These are phyloP conservation scores for Orchesellides sinensis DNA, from an alignment of 2,888 invertebrate species.

Conservation along the genomic window DNA sequence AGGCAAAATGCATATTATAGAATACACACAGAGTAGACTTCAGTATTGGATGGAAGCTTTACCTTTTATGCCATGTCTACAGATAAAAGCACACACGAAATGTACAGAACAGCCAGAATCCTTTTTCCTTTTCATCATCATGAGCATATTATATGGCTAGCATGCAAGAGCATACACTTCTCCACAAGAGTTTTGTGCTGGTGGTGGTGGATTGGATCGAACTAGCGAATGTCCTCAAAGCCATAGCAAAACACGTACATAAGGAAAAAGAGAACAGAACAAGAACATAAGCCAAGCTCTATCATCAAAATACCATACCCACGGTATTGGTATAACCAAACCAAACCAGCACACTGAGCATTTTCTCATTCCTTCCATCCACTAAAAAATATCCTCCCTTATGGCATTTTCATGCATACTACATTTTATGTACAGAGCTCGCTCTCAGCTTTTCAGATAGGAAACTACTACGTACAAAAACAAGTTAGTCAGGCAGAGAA, in stretches of 20 bases:
- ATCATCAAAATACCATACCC: not conserved
- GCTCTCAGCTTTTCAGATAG: too few relatives aligned
- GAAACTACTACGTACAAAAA: too few relatives aligned
- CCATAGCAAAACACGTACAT: conserved; percentile 20
- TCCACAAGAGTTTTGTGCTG: too few relatives aligned
- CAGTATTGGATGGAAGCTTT: too few relatives aligned
- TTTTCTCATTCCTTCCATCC: conserved; percentile 18
- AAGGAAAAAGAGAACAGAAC: conserved; percentile 13
- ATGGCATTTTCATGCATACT: not conserved
- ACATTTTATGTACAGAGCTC: not conserved
- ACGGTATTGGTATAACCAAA: not conserved
- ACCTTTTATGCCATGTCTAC: too few relatives aligned
- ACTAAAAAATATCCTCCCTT: conserved; percentile 59
- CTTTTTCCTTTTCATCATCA: conserved; percentile 45
- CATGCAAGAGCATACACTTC: too few relatives aligned
- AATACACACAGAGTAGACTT: too few relatives aligned
- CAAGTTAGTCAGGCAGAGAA: too few relatives aligned
- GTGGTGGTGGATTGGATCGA: conserved; percentile 61
- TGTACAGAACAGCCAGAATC: too few relatives aligned
- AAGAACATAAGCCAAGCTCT: conserved; percentile 15
- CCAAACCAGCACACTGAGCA: not conserved
- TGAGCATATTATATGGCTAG: too few relatives aligned
- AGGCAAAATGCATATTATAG: not conserved
- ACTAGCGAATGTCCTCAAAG: conserved; percentile 66
- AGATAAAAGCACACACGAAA: too few relatives aligned